These are phyloP conservation scores for Rhinolophus sinicus DNA, from an alignment of 2,113 vertebrate species.

Conservation along the genomic window DNA sequence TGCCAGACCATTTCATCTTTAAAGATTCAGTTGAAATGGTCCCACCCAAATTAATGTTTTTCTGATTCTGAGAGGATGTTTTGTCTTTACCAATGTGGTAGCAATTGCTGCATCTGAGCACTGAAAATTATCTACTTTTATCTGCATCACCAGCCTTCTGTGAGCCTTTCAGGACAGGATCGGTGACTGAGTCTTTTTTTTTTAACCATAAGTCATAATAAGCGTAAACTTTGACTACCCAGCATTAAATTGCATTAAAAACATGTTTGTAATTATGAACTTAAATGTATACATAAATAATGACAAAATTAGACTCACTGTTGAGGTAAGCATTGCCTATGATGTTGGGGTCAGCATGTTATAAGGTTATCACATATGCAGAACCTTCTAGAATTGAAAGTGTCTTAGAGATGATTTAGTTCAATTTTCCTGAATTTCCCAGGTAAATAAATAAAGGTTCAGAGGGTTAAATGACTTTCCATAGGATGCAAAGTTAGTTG, in stretches of 20 bases:
- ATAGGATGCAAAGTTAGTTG: background rate
- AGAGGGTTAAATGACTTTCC: background rate
- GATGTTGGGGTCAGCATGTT: background rate
- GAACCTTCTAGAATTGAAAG: background rate
- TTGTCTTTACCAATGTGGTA: background rate
- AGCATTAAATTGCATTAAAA: background rate
- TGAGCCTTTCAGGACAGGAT: background rate
- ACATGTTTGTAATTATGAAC: background rate
- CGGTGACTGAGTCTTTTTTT: background rate
- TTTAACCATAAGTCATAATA: background rate
- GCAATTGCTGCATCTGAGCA: background rate
- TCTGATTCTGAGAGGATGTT: background rate
- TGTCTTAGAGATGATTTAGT: background rate
- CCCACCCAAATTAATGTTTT: background rate
- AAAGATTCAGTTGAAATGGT: background rate
- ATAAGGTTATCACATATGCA: background rate
- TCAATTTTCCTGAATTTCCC: background rate
- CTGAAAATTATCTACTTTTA: background rate
- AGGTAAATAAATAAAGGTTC: background rate
- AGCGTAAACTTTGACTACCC: background rate
- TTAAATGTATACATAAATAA: background rate
- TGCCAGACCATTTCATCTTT: background rate
- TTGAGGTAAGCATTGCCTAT: background rate
- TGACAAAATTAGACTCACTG: background rate
- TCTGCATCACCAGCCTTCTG: background rate